Evolutionary conservation across 1,140 invertebrate species (phyloP), one percentile per base, ranked within the genome.

Genomic region (Grapholita molesta): DNA sequence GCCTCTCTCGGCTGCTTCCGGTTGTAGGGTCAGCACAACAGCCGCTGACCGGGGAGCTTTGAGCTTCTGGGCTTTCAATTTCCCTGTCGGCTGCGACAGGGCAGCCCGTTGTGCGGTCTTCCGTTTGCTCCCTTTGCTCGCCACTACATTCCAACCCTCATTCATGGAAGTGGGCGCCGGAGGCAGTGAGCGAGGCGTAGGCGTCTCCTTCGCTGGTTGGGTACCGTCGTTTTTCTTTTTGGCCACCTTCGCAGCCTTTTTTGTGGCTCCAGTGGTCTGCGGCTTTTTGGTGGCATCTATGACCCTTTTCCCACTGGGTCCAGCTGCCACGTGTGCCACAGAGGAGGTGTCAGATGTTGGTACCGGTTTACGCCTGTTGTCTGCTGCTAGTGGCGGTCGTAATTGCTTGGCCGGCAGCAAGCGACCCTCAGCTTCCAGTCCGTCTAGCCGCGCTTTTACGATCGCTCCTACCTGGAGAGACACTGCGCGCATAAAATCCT

Each of bases 41-140:
- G 69, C 70, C 2, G 69, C 70, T 9, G 67, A 24, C 53, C 57
- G 7, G 67, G 70, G 24, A 69, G 25, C 21, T 32, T 48, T 67
- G 33, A 11, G 11, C 33, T 35, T 35, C 9, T 35, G 33, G 11
- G 33, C 33, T 35, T 35, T 35, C 33, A 11, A 3, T 11, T 35
- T 35, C 9, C 9, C 33, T 11, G 33, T 35, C 9, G 9, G 9
- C 33, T 35, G 33, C 33, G 9, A 1, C 9, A 9, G 33, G 11
- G 33, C 11, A 35, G 33, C 11, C 1, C 33, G 33, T 8, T 35
- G 28, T 7, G 28, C 33, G 9, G 5, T 35, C 33, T 11, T 35
- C 9, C 33, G 33, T 11, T 35, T 35, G 9, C 9, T 35, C 33
- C 33, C 33, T 11, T 35, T 35, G 33, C 33, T 35, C 9, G 33